Conservation (phyloP, 2,888 invertebrate genomes). For the Eilema depressum region DNA sequence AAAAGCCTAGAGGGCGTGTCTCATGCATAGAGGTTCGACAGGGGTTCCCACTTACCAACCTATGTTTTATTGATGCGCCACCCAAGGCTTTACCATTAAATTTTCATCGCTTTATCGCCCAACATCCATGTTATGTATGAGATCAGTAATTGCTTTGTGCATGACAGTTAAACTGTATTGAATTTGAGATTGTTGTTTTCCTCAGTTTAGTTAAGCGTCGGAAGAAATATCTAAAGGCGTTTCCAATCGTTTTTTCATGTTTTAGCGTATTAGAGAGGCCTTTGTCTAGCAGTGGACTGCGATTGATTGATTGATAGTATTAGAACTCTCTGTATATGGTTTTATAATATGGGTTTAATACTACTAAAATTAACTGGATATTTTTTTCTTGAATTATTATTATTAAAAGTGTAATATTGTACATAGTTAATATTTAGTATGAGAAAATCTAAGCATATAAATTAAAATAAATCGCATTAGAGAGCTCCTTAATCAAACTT, state of each 20-base stretch:
- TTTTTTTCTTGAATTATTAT: too few relatives aligned
- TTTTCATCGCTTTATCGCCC: conserved; percentile 74
- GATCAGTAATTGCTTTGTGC: conserved; percentile 43
- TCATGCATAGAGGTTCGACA: conserved; percentile 65
- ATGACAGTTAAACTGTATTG: conserved; percentile 28
- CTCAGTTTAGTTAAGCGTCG: neutral
- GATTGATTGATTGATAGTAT: too few relatives aligned
- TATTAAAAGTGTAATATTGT: too few relatives aligned
- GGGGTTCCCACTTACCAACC: conserved; percentile 73
- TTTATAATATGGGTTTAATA: too few relatives aligned
- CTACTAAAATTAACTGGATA: too few relatives aligned
- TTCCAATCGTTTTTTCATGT: too few relatives aligned
- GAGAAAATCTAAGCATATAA: too few relatives aligned
- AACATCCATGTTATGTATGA: conserved; percentile 48
- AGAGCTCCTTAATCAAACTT: neutral
- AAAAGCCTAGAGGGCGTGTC: conserved; percentile 46
- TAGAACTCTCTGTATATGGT: too few relatives aligned
- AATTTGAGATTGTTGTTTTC: conserved; percentile 5
- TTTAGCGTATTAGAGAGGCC: too few relatives aligned
- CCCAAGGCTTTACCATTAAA: conserved; percentile 66
- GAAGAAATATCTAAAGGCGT: neutral
- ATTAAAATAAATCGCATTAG: too few relatives aligned
- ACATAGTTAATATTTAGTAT: too few relatives aligned
- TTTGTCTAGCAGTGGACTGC: too few relatives aligned
- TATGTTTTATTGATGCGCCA: conserved; percentile 78